Percentiles rank a stretch among this genome's conserved stretches.
phyloP scores from a whole-genome alignment of 2,113 vertebrate genomes.

The Hypocryptadius cinnamomeus region DNA sequence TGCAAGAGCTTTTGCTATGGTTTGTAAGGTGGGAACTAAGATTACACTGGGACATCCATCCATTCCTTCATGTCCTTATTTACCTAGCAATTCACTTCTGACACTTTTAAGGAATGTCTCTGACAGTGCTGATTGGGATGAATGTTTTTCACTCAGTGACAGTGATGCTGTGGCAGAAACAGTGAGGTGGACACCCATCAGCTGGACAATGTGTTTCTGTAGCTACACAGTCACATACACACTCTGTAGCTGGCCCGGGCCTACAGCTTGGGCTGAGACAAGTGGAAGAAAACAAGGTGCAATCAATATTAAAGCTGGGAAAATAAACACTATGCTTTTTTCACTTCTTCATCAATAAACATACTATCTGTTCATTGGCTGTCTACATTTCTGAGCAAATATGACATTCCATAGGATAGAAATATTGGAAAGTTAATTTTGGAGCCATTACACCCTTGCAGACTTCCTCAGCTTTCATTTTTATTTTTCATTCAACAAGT shows the following conservation, averaged over 20 bases:
- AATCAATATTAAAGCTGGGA: neutral
- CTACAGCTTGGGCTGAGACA: neutral
- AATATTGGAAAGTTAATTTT: conserved; percentile 33
- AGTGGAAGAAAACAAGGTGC: neutral
- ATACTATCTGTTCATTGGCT: neutral
- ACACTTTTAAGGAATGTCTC: neutral
- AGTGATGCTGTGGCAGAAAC: neutral
- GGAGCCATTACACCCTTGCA: neutral
- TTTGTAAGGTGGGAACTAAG: neutral
- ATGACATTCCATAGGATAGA: neutral
- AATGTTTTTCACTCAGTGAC: neutral
- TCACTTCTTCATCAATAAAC: neutral
- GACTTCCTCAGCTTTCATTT: conserved; percentile 23
- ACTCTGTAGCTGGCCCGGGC: neutral
- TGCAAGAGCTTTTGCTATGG: neutral
- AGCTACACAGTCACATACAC: neutral
- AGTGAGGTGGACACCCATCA: neutral
- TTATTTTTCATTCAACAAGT: conserved; percentile 22
- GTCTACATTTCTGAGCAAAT: neutral
- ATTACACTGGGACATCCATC: neutral
- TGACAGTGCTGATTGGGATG: neutral
- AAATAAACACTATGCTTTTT: neutral
- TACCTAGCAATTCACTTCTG: neutral
- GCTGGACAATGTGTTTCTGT: neutral
- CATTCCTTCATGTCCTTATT: neutral